Percentiles rank a stretch among this genome's conserved stretches.
Evolutionary conservation across 2,113 vertebrate species (phyloP).

Genomic region (Ctenomys sociabilis): DNA sequence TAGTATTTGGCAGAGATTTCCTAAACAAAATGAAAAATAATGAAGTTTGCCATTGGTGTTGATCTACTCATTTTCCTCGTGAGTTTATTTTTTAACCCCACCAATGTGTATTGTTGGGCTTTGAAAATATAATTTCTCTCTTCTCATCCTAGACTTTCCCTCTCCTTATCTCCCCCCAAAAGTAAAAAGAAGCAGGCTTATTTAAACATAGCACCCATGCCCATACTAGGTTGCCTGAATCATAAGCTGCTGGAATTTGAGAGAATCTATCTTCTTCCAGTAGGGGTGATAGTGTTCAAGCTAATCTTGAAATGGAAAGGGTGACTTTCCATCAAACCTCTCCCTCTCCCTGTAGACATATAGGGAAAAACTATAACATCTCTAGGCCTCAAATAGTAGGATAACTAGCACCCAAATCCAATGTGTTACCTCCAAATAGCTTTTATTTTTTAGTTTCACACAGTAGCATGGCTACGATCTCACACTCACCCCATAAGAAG

Average conservation of each 20-base stretch:
- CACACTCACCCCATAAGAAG: neutral
- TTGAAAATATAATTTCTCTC: slow-evolving; percentile 17
- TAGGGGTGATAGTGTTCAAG: neutral
- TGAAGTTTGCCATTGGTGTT: neutral
- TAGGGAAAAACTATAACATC: neutral
- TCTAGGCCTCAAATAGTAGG: neutral
- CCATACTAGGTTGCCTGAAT: neutral
- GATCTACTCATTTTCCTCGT: neutral
- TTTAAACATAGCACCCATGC: neutral
- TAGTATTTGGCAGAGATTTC: slow-evolving; percentile 40
- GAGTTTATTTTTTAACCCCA: slow-evolving; percentile 6
- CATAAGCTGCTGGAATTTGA: neutral
- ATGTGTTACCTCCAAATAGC: neutral
- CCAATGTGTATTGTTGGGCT: neutral
- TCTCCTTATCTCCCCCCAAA: neutral
- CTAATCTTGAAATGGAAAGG: neutral
- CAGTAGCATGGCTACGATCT: neutral
- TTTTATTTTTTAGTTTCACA: neutral
- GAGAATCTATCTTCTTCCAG: neutral
- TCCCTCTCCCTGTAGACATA: neutral
- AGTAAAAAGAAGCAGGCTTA: neutral
- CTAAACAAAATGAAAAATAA: slow-evolving; percentile 14
- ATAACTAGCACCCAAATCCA: neutral
- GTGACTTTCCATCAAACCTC: neutral
- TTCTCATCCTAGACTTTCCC: neutral